Evolutionary conservation across 1,140 invertebrate species (phyloP), one percentile per base, ranked within the genome.

Genomic region (Ganaspis sp.): DNA sequence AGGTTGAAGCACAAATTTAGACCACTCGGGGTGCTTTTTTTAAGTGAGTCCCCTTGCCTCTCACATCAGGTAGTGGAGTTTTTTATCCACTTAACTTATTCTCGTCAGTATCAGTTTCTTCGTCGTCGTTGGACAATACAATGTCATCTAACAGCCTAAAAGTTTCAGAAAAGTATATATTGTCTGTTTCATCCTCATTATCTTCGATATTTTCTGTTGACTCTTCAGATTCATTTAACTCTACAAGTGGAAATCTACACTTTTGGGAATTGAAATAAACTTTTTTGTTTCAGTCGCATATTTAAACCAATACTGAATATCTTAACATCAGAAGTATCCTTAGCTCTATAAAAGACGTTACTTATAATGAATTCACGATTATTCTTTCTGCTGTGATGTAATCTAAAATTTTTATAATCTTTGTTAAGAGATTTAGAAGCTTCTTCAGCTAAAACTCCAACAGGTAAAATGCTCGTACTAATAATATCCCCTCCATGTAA

Each of bases 51-150:
- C n/a, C n/a, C n/a, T n/a, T n/a, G n/a, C n/a, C n/a, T n/a, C n/a
- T n/a, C n/a, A n/a, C n/a, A n/a, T n/a, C n/a, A n/a, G n/a, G n/a
- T n/a, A n/a, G n/a, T n/a, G n/a, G n/a, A n/a, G n/a, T n/a, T n/a
- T n/a, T n/a, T n/a, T n/a, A n/a, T n/a, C n/a, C n/a, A n/a, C n/a
- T n/a, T n/a, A n/a, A n/a, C n/a, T n/a, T n/a, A n/a, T 5, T 4
- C 49, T 26, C 26, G 21, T 26, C 9, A n/a, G 19, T 29, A 15
- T 15, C 15, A 6, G n/a, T n/a, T 4, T 29, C 64, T 6, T 70
- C 11, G 26, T 70, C 69, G 12, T 70, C 23, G 37, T 70, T 26
- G 34, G 15, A 70, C 15, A 70, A 38, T 70, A 70, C 12, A 69
- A 29, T 12, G n/a, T 69, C 64, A 38, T 69, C 23, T 12, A 38